Percentiles rank a stretch among this genome's conserved stretches.
Evolutionary conservation across 2,113 vertebrate genomes (phyloP).

Genomic region (Poeciliopsis turrubarensis): DNA sequence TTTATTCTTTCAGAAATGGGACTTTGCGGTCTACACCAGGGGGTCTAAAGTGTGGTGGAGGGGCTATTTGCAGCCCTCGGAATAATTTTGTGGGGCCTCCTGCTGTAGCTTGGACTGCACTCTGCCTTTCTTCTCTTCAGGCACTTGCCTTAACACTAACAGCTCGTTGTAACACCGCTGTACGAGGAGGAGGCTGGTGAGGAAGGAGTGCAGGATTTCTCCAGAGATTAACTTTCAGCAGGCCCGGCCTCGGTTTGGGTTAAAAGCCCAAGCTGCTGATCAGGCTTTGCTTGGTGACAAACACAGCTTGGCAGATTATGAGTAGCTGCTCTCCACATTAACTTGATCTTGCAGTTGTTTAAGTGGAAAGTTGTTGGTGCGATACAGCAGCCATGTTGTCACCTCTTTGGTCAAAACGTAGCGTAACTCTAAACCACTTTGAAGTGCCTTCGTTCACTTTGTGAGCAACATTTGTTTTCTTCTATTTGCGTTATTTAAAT

Average conservation of each 20-base stretch:
- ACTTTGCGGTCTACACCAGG: too few species aligned
- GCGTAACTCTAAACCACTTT: not conserved
- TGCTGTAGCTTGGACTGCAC: too few species aligned
- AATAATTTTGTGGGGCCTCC: too few species aligned
- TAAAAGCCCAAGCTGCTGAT: not conserved
- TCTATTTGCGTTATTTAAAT: not conserved
- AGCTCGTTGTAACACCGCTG: too few species aligned
- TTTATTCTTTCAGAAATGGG: too few species aligned
- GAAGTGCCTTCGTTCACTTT: not conserved
- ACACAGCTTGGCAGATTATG: conserved; percentile 18
- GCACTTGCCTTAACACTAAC: too few species aligned
- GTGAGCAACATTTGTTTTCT: too few species aligned
- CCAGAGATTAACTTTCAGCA: conserved; percentile 42
- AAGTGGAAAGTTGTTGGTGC: not conserved
- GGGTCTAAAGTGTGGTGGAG: too few species aligned
- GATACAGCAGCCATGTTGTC: not conserved
- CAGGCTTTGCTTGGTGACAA: conserved; percentile 32
- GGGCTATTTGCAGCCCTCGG: too few species aligned
- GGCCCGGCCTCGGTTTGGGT: not conserved
- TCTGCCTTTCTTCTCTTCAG: too few species aligned
- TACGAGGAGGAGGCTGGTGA: conserved; percentile 15
- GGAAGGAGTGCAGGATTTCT: conserved; percentile 39
- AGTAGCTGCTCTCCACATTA: conserved; percentile 4
- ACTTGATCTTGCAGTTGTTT: conserved; percentile 24
- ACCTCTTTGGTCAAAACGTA: not conserved